Percentiles rank a stretch among this genome's conserved stretches.
Conservation (phyloP, 2,888 invertebrate species). For the Cephus sareptanus region DNA sequence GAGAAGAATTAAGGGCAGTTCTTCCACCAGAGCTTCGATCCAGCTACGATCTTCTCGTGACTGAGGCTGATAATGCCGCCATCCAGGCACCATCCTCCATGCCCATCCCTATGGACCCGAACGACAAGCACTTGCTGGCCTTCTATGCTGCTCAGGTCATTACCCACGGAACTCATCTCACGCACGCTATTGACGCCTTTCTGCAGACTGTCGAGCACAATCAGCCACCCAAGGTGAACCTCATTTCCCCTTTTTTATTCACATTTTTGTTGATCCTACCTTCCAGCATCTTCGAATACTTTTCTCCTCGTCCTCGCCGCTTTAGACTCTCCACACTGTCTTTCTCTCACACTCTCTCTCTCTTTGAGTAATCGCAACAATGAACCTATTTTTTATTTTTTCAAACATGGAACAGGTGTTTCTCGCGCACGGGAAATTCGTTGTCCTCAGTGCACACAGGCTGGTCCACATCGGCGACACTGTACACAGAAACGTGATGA, state of each 20-base stretch:
- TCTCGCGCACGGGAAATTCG: conserved; percentile 93
- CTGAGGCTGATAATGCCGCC: conserved; percentile 76
- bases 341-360: neutral
- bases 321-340: neutral
- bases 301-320: neutral
- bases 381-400: neutral
- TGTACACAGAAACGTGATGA: conserved; percentile 85
- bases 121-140: conserved; percentile 84
- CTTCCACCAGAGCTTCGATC: conserved; percentile 80
- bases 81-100: conserved; percentile 62
- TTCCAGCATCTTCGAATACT: neutral
- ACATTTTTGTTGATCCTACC: conserved; percentile 1
- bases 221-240: conserved; percentile 84
- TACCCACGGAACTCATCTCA: conserved; percentile 85
- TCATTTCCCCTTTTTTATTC: conserved; percentile 38
- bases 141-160: conserved; percentile 91
- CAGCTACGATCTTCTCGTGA: conserved; percentile 80
- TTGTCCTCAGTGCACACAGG: conserved; percentile 93
- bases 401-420: conserved; percentile 69
- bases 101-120: conserved; percentile 73
- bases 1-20: conserved; percentile 79
- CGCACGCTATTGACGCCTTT: conserved; percentile 92
- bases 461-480: conserved; percentile 95
- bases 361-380: neutral
- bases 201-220: conserved; percentile 91